phyloP scores from a whole-genome alignment of 2,888 invertebrate genomes.

The Catocala nupta region DNA sequence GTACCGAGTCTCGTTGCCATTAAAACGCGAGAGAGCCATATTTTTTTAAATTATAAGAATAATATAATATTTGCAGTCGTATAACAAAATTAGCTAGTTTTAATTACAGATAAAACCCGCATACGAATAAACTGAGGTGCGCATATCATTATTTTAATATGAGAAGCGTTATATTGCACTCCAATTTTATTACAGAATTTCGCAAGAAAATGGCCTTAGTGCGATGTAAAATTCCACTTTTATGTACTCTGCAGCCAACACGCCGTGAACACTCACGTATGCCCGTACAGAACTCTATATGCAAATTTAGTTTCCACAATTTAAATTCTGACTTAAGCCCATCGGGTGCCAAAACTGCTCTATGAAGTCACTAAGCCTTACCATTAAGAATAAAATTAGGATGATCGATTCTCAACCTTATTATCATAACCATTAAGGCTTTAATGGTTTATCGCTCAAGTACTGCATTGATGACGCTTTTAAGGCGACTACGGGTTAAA shows the following conservation, averaged over 20 bases:
- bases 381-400: conserved; percentile 47
- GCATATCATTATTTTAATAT: too few species aligned
- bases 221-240: conserved; percentile 1
- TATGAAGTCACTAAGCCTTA: conserved; percentile 55
- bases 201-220: neutral
- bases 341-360: conserved; percentile 51
- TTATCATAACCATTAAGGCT: conserved; percentile 50
- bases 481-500: conserved; percentile 60
- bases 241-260: conserved; percentile 3
- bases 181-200: neutral
- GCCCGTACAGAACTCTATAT: conserved; percentile 31
- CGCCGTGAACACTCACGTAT: conserved; percentile 12
- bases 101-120: too few species aligned
- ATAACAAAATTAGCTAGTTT: too few species aligned
- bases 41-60: too few species aligned
- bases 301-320: conserved; percentile 48
- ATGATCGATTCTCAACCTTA: conserved; percentile 58
- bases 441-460: conserved; percentile 53
- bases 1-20: too few species aligned
- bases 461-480: conserved; percentile 62
- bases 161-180: neutral
- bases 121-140: too few species aligned
- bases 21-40: too few species aligned
- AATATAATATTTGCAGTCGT: too few species aligned
- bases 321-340: conserved; percentile 45